Evolutionary conservation across 1,140 invertebrate species (phyloP).

Genomic region (Rhagoletis zephyria): DNA sequence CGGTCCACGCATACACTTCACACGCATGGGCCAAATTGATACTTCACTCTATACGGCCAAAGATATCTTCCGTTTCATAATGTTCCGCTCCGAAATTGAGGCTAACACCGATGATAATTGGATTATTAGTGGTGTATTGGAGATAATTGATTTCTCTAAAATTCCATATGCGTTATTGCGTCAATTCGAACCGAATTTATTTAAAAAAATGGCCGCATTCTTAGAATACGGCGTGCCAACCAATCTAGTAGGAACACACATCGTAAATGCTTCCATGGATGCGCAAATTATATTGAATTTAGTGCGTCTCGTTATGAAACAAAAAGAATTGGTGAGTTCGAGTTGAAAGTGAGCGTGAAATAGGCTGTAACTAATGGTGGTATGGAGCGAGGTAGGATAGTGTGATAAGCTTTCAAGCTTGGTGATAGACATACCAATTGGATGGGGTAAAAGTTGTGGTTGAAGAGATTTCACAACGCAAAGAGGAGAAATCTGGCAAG

Average conservation of each 20-base stretch:
- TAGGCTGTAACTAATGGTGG: no score
- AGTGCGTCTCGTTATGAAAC: constrained; percentile 68
- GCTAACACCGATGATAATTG: constrained; percentile 74
- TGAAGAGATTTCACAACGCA: no score
- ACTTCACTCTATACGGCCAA: constrained; percentile 72
- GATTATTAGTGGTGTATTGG: constrained; percentile 72
- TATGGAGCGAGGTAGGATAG: no score
- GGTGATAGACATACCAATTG: no score
- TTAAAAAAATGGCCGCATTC: constrained; percentile 74
- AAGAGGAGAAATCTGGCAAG: no score
- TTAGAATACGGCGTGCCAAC: constrained; percentile 76
- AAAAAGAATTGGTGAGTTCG: constrained; percentile 68
- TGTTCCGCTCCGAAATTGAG: constrained; percentile 73
- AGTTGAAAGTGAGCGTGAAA: no score
- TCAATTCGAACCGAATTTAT: constrained; percentile 73
- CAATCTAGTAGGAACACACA: constrained; percentile 75
- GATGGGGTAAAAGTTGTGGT: no score
- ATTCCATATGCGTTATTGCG: constrained; percentile 74
- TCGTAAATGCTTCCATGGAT: constrained; percentile 74
- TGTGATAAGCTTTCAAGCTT: no score
- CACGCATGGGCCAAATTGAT: constrained; percentile 74
- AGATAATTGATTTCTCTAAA: constrained; percentile 74
- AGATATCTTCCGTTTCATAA: constrained; percentile 72
- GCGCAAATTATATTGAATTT: constrained; percentile 67
- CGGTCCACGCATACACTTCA: constrained; percentile 75